phyloP scores from a whole-genome alignment of 1,140 invertebrate species.

The Daktulosphaira vitifoliae region DNA sequence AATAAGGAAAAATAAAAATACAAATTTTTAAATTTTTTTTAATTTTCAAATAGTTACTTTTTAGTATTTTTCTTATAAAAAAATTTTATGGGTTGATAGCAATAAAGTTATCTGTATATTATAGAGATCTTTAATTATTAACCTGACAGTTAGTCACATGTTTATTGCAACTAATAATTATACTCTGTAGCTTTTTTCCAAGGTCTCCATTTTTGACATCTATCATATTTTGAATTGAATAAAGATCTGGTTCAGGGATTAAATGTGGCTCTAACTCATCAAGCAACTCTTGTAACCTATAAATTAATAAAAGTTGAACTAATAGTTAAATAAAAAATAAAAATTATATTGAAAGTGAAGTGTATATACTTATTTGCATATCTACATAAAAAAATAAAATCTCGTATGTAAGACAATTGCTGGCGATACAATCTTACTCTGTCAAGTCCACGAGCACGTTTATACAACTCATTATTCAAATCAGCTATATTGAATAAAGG shows the following conservation, averaged over 20 bases:
- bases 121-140: conserved; percentile 35
- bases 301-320: conserved; percentile 37
- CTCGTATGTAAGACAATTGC: conserved; percentile 59
- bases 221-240: conserved; percentile 67
- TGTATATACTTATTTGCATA: conserved; percentile 51
- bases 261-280: conserved; percentile 53
- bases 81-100: too few relatives aligned
- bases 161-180: conserved; percentile 52
- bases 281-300: conserved; percentile 53
- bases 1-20: too few relatives aligned
- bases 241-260: conserved; percentile 58
- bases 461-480: conserved; percentile 59
- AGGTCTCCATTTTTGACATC: conserved; percentile 57
- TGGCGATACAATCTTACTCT: conserved; percentile 51
- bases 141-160: conserved; percentile 64
- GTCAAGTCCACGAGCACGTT: conserved; percentile 53
- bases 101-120: too few relatives aligned
- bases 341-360: neutral
- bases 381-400: conserved; percentile 59
- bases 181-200: conserved; percentile 50
- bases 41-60: too few relatives aligned
- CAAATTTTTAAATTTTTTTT: too few relatives aligned
- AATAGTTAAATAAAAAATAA: neutral
- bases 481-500: conserved; percentile 68
- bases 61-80: too few relatives aligned